phyloP scores from a whole-genome alignment of 1,140 invertebrate genomes.

The Pseudomyrmex sp. region DNA sequence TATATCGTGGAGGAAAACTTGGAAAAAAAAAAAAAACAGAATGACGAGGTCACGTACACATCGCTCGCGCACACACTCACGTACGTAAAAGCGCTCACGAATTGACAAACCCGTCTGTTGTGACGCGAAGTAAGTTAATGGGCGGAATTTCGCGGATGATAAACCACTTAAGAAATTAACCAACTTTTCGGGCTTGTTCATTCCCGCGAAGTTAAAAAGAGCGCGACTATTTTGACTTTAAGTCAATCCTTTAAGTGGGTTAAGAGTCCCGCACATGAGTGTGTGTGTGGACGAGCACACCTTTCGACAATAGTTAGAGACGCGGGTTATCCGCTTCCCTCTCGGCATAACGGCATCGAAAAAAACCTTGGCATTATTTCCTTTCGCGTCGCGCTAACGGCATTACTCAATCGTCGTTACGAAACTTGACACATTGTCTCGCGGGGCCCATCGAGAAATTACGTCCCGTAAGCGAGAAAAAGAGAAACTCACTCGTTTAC shows the following conservation, averaged over 20 bases:
- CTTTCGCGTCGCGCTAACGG: conserved; percentile 69
- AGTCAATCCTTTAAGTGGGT: background rate
- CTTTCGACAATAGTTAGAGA: conserved; percentile 62
- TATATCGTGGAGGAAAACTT: no score
- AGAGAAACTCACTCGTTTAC: conserved; percentile 1
- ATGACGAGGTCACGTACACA: no score
- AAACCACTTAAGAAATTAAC: conserved; percentile 23
- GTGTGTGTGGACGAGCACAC: background rate
- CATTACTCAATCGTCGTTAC: conserved; percentile 78
- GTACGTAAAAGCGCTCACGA: background rate
- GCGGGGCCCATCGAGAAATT: conserved; percentile 34
- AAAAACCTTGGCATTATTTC: conserved; percentile 78
- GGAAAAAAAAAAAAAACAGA: no score
- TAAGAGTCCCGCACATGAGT: no score
- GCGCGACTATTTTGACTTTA: conserved; percentile 1
- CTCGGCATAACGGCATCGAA: conserved; percentile 43
- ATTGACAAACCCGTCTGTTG: background rate
- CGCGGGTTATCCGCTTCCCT: conserved; percentile 55
- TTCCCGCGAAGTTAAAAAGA: background rate
- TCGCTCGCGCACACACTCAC: background rate
- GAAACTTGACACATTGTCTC: conserved; percentile 70
- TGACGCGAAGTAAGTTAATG: conserved; percentile 17
- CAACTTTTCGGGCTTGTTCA: conserved; percentile 37
- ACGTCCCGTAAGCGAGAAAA: background rate
- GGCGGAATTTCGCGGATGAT: conserved; percentile 4